Evolutionary conservation across 35 echinoderm and acorn worm genomes (phyloP).

Genomic region (Apostichopus californicus): DNA sequence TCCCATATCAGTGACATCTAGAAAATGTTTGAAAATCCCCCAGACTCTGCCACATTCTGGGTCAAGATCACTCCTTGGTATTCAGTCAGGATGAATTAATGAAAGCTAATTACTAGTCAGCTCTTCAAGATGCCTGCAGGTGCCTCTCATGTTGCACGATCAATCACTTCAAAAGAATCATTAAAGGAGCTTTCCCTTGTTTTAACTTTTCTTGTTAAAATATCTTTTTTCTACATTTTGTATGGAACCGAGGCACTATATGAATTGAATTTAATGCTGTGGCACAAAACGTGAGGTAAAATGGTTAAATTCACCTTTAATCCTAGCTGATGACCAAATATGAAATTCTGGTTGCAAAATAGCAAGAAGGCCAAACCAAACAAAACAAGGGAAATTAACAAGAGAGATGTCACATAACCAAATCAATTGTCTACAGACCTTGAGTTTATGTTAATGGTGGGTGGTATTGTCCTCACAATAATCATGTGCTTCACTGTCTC

Average conservation of each 20-base stretch:
- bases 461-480: no score
- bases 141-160: conserved; percentile 42
- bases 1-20: background rate
- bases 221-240: no score
- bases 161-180: conserved; percentile 24
- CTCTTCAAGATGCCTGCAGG: conserved; percentile 43
- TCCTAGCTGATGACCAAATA: background rate
- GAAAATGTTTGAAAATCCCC: background rate
- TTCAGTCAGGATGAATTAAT: conserved; percentile 50
- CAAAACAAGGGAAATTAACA: background rate
- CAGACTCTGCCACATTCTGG: conserved; percentile 21
- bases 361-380: background rate
- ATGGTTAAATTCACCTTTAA: background rate
- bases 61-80: conserved; percentile 41
- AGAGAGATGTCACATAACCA: no score
- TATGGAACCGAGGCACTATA: no score
- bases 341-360: background rate
- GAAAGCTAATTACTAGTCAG: conserved; percentile 34
- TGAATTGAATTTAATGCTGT: no score
- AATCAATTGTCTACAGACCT: no score
- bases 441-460: no score
- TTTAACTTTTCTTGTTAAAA: background rate
- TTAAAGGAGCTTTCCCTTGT: background rate
- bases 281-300: background rate
- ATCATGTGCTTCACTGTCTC: no score